These are phyloP conservation scores for Athetis lepigone DNA, from an alignment of 2,888 invertebrate species.

Conservation along the genomic window DNA sequence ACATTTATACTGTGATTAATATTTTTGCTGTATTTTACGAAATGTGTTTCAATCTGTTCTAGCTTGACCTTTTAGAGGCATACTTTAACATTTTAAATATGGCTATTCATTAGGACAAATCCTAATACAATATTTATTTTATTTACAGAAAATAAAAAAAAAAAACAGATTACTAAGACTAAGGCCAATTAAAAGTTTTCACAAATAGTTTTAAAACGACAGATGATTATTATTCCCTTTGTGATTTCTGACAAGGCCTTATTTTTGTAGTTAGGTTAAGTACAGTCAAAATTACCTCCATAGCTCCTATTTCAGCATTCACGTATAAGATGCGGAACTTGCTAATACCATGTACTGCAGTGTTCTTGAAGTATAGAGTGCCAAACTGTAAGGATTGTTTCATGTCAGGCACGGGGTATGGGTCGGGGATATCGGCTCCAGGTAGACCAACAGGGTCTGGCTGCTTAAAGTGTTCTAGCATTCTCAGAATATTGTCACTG, in stretches of 20 bases:
- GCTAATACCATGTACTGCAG: constrained; percentile 94
- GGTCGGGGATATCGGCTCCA: constrained; percentile 94
- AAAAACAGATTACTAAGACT: no score
- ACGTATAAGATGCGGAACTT: constrained; percentile 94
- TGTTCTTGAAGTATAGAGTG: constrained; percentile 93
- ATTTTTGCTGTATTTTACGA: not conserved
- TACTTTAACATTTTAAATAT: not conserved
- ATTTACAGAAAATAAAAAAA: no score
- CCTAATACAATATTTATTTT: no score
- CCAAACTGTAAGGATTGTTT: constrained; percentile 93
- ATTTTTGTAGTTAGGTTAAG: not conserved
- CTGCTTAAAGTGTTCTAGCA: constrained; percentile 95
- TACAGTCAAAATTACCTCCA: constrained; percentile 90
- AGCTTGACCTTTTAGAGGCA: not conserved
- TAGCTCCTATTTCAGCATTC: constrained; percentile 93
- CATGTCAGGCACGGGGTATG: constrained; percentile 94
- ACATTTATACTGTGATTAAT: not conserved
- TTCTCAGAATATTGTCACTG: constrained; percentile 92
- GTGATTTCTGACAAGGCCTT: no score
- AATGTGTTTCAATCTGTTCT: not conserved
- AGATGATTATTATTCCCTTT: not conserved
- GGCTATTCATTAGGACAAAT: not conserved
- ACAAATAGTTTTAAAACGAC: not conserved
- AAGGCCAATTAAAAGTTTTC: no score
- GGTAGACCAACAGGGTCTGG: constrained; percentile 95